phyloP scores from a whole-genome alignment of 2,797 vertebrate species.

The Schizopygopsis malacanthus region DNA sequence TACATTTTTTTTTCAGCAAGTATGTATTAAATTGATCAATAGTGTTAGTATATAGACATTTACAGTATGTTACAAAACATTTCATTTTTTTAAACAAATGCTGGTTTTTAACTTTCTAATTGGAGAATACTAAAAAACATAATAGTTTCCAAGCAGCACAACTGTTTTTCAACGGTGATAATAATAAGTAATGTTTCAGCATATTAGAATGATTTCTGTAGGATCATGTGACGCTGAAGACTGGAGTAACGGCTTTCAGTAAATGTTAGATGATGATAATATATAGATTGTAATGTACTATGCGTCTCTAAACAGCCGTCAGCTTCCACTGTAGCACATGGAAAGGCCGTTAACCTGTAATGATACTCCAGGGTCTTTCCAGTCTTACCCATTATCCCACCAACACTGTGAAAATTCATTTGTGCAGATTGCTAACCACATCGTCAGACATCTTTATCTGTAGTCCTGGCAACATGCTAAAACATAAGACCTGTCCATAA shows the following conservation, averaged over 20 bases:
- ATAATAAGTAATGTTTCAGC: not conserved
- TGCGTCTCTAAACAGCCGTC: conserved; percentile 1
- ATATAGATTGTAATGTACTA: not conserved
- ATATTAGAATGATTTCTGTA: not conserved
- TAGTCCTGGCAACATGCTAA: conserved; percentile 51
- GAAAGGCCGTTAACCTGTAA: conserved; percentile 23
- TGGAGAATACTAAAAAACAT: not conserved
- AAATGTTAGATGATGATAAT: not conserved
- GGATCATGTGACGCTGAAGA: not conserved
- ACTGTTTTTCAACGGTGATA: not conserved
- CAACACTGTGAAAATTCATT: conserved; percentile 38
- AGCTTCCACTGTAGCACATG: not conserved
- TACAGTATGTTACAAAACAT: not conserved
- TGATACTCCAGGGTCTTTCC: not conserved
- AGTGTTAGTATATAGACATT: not conserved
- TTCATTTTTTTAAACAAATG: not conserved
- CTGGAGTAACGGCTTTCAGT: not conserved
- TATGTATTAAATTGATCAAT: not conserved
- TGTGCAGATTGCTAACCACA: conserved; percentile 43
- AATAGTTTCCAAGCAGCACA: not conserved
- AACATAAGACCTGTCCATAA: not conserved
- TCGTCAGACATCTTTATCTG: conserved; percentile 45
- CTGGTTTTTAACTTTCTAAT: not conserved
- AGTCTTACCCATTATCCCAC: conserved; percentile 6
- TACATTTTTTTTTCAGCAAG: not conserved